These are phyloP conservation scores for Serilophus lunatus DNA, from an alignment of 2,113 vertebrate species.

Conservation along the genomic window DNA sequence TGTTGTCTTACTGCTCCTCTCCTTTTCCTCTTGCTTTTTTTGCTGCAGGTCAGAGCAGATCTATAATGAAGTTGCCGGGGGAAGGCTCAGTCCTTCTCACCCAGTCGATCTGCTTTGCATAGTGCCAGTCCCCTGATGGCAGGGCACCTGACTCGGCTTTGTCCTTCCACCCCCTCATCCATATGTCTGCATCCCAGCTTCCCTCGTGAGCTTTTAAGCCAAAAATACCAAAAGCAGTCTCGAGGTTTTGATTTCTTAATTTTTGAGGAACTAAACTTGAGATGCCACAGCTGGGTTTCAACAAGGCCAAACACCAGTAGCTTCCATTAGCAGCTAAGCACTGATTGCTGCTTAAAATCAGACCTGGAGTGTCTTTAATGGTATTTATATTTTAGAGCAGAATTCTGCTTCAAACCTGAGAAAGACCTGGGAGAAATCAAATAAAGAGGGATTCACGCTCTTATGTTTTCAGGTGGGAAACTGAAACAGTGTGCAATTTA, in stretches of 20 bases:
- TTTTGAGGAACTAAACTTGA: conserved; percentile 11
- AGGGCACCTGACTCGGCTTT: background rate
- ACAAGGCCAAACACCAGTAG: background rate
- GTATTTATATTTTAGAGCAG: background rate
- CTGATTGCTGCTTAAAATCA: background rate
- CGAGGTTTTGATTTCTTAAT: background rate
- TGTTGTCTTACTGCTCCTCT: conserved; percentile 36
- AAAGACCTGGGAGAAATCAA: background rate
- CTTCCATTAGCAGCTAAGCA: background rate
- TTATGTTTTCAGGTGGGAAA: background rate
- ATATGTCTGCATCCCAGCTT: background rate
- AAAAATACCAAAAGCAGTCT: background rate
- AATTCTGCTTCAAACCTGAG: background rate
- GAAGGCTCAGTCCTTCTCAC: background rate
- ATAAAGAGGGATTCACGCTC: background rate
- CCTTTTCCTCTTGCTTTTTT: conserved; percentile 9
- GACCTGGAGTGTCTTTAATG: background rate
- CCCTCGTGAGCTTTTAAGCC: background rate
- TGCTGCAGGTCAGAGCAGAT: background rate
- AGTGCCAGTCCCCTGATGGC: background rate
- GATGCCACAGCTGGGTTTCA: background rate
- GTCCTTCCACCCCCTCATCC: background rate
- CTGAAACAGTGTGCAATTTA: background rate
- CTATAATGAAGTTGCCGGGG: background rate
- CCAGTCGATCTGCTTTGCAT: background rate